phyloP scores from a whole-genome alignment of 2,888 invertebrate species.

The Perithous albicinctus region DNA sequence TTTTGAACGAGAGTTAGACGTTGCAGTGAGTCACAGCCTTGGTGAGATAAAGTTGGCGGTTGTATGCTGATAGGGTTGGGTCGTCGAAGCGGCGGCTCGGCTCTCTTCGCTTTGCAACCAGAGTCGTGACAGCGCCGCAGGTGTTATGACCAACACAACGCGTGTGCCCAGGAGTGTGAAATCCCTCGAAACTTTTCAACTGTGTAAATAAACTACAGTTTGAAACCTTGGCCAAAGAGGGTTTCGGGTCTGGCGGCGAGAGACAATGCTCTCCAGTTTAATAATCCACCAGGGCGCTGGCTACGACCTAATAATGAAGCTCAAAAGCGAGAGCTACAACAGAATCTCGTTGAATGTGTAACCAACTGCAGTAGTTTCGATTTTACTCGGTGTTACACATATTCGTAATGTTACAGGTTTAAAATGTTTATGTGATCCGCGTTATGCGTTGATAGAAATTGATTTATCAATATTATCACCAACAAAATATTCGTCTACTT shows the following conservation, averaged over 20 bases:
- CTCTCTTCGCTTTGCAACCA: not conserved
- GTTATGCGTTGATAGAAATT: not conserved
- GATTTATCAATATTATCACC: not conserved
- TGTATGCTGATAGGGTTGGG: constrained; percentile 75
- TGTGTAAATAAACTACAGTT: constrained; percentile 78
- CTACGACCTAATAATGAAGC: constrained; percentile 32
- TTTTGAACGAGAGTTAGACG: constrained; percentile 25
- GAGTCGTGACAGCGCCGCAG: constrained; percentile 65
- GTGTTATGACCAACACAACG: constrained; percentile 60
- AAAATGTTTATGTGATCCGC: not conserved
- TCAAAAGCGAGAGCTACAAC: constrained; percentile 1
- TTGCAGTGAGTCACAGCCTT: constrained; percentile 42
- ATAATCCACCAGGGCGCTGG: constrained; percentile 62
- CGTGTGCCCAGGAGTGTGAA: constrained; percentile 14
- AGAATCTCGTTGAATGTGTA: not conserved
- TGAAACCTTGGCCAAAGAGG: constrained; percentile 71
- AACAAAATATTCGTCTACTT: constrained; percentile 10
- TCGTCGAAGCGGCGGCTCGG: constrained; percentile 23
- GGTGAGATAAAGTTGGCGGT: constrained; percentile 75
- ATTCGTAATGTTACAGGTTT: not conserved
- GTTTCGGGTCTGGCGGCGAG: not conserved
- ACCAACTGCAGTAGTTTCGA: not conserved
- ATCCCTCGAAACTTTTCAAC: constrained; percentile 73
- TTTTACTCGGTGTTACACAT: constrained; percentile 11
- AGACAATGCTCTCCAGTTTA: constrained; percentile 67